A percentile compares a stretch with the other conserved stretches of the same genome.
phyloP scores from a whole-genome alignment of 2,888 invertebrate species.

The Drosophila diplacantha region DNA sequence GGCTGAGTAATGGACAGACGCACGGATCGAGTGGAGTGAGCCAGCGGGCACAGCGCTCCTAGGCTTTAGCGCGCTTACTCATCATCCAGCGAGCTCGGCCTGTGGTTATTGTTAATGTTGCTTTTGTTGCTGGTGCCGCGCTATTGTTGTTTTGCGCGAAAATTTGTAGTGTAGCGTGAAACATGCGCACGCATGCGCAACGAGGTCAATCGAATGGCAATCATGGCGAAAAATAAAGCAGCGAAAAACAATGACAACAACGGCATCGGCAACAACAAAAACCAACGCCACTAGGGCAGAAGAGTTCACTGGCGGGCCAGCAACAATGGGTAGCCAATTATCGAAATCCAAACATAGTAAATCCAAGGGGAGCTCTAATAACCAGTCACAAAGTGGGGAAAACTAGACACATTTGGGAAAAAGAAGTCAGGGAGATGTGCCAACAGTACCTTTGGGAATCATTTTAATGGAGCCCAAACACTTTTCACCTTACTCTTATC shows the following conservation, averaged over 20 bases:
- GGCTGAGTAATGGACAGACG: conserved; percentile 25
- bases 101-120: conserved; percentile 12
- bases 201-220: conserved; percentile 73
- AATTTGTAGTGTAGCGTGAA: conserved; percentile 69
- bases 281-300: conserved; percentile 14
- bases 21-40: conserved; percentile 20
- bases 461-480: neutral
- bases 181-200: conserved; percentile 73
- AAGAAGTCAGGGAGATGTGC: conserved; percentile 4
- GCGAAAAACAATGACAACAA: conserved; percentile 47
- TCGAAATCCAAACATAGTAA: conserved; percentile 21
- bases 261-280: conserved; percentile 27
- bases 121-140: neutral
- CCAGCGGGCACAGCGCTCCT: conserved; percentile 39
- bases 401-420: neutral
- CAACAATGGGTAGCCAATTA: conserved; percentile 37
- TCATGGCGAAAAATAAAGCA: conserved; percentile 41
- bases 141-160: conserved; percentile 49
- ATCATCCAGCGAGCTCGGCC: conserved; percentile 55
- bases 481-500: neutral
- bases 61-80: conserved; percentile 56
- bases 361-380: conserved; percentile 10
- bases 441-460: neutral
- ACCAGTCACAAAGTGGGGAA: neutral
- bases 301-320: conserved; percentile 26